Conservation (phyloP, 2,113 vertebrate species). For the Indicator indicator region DNA sequence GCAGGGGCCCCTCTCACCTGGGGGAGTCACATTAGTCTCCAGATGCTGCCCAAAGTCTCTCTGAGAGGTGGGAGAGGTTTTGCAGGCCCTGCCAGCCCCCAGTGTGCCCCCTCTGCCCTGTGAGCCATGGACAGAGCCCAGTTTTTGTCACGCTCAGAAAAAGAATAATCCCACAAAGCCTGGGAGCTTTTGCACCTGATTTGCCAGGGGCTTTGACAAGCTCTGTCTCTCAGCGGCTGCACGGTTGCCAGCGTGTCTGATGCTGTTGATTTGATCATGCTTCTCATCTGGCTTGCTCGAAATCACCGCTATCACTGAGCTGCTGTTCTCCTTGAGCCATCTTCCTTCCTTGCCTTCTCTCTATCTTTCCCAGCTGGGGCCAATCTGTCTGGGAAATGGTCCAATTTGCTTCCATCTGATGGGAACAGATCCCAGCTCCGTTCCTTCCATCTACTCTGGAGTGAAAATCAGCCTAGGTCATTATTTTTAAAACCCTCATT, state of each 20-base stretch:
- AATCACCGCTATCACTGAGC: background rate
- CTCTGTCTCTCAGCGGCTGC: background rate
- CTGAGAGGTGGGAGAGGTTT: background rate
- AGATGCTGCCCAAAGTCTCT: background rate
- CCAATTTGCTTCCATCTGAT: slow-evolving; percentile 64
- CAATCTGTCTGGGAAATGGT: slow-evolving; percentile 60
- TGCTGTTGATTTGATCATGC: slow-evolving; percentile 58
- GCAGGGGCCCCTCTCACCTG: background rate
- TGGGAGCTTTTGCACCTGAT: slow-evolving; percentile 34
- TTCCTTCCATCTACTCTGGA: slow-evolving; percentile 18
- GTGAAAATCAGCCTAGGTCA: slow-evolving; percentile 31
- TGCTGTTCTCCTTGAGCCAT: slow-evolving; percentile 54
- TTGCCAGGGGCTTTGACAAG: slow-evolving; percentile 11
- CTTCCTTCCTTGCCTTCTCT: slow-evolving; percentile 39
- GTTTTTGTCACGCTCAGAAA: background rate
- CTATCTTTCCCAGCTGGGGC: slow-evolving; percentile 57
- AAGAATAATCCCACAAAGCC: background rate
- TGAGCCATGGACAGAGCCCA: rapidly evolving
- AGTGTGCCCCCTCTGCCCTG: rapidly evolving
- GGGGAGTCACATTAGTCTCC: background rate
- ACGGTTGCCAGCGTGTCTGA: slow-evolving; percentile 1
- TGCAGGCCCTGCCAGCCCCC: background rate
- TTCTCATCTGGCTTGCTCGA: slow-evolving; percentile 52
- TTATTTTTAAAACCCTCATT: slow-evolving; percentile 43
- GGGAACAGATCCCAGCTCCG: slow-evolving; percentile 28